Evolutionary conservation across 2,797 vertebrate genomes (phyloP).

Genomic region (Hypotaenidia okinawae): DNA sequence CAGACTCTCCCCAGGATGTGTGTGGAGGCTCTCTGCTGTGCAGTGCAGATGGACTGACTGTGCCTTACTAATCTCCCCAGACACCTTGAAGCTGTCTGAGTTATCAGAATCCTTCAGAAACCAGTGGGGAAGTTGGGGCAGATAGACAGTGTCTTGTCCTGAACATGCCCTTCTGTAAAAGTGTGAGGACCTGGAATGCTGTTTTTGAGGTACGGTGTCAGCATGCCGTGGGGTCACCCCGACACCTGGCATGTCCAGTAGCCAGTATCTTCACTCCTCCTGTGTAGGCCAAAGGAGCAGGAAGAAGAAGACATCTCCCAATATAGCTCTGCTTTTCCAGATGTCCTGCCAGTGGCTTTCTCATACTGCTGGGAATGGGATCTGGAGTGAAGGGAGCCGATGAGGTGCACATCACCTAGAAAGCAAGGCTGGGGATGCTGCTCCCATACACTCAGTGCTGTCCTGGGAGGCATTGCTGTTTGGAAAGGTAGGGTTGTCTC

Average conservation of each 20-base stretch:
- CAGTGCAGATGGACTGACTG: neutral
- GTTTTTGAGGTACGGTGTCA: neutral
- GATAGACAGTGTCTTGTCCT: neutral
- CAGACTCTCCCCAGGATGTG: neutral
- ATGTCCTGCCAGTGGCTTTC: neutral
- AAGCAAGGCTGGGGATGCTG: neutral
- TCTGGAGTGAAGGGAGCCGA: neutral
- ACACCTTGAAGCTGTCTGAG: neutral
- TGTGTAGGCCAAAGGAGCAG: neutral
- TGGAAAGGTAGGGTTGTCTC: neutral
- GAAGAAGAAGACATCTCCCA: neutral
- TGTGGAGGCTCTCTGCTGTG: neutral
- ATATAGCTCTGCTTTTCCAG: neutral
- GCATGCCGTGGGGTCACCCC: neutral
- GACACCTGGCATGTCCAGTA: neutral
- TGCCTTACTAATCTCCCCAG: neutral
- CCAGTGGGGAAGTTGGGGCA: neutral
- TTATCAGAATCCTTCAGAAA: neutral
- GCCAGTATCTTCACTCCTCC: neutral
- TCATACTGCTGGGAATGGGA: neutral
- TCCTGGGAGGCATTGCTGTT: neutral
- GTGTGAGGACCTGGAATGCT: neutral
- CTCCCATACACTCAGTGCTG: fast-evolving
- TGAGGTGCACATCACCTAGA: neutral
- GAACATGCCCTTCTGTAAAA: neutral